Evolutionary conservation across 1,140 invertebrate genomes (phyloP).

Genomic region (Drosophila sechellia): DNA sequence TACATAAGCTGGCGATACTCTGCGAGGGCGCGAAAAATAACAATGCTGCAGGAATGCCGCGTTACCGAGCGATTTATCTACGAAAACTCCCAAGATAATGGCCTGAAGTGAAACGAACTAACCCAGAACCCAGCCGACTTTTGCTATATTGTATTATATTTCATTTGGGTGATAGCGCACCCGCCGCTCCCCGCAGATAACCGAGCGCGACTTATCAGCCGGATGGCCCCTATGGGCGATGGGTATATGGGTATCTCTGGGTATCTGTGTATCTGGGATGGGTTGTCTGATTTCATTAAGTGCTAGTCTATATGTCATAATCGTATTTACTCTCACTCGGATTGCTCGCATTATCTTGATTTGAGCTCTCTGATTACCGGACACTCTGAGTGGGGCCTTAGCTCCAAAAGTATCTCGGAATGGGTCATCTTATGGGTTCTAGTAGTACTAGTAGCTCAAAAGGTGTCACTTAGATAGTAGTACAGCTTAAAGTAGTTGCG

Average conservation of each 20-base stretch:
- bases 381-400: conserved; percentile 40
- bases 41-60: conserved; percentile 58
- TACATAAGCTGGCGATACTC: conserved; percentile 50
- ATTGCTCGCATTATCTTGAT: conserved; percentile 35
- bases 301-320: conserved; percentile 45
- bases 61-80: conserved; percentile 71
- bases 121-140: conserved; percentile 31
- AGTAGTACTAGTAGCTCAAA: conserved; percentile 2
- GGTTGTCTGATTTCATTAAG: conserved; percentile 58
- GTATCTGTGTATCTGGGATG: conserved; percentile 21
- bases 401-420: background rate
- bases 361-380: conserved; percentile 28
- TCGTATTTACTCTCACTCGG: conserved; percentile 29
- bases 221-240: conserved; percentile 9
- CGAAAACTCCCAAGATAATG: conserved; percentile 81
- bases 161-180: conserved; percentile 70
- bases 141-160: conserved; percentile 74
- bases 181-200: conserved; percentile 38
- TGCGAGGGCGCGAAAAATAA: conserved; percentile 45
- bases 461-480: background rate
- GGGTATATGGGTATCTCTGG: no score
- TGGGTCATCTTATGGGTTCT: no score
- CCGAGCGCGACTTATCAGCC: conserved; percentile 37
- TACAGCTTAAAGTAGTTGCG: background rate
- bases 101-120: conserved; percentile 45